phyloP scores from a whole-genome alignment of 2,797 vertebrate species.

The Manis pentadactyla region DNA sequence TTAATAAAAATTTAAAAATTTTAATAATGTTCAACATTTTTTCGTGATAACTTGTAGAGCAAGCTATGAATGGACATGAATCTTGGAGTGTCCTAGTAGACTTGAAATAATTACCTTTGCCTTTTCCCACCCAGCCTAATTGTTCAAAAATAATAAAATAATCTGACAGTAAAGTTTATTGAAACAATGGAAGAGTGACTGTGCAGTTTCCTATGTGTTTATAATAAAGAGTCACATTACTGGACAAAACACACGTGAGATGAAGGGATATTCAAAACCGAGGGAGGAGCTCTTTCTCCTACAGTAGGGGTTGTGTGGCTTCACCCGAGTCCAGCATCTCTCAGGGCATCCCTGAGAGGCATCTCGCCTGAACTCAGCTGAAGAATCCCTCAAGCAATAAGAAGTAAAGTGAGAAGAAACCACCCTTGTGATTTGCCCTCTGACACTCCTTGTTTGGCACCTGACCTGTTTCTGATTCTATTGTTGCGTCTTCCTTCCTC shows the following conservation, averaged over 20 bases:
- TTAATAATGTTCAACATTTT: background rate
- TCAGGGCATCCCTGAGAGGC: background rate
- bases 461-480: conserved; percentile 1
- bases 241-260: background rate
- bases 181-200: background rate
- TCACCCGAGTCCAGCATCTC: background rate
- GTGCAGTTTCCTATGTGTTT: background rate
- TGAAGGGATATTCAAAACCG: background rate
- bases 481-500: conserved; percentile 18
- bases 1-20: background rate
- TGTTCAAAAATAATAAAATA: background rate
- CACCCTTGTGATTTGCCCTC: background rate
- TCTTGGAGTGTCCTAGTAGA: background rate
- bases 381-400: background rate
- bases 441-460: background rate
- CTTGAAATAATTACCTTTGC: background rate
- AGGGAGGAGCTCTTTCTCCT: background rate
- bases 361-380: background rate
- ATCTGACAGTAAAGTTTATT: background rate
- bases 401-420: background rate
- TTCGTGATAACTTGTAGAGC: background rate
- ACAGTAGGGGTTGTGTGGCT: no score
- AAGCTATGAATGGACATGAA: background rate
- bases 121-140: background rate
- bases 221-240: background rate